Conservation (phyloP, 2,113 vertebrate genomes). For the Phodopus roborovskii region DNA sequence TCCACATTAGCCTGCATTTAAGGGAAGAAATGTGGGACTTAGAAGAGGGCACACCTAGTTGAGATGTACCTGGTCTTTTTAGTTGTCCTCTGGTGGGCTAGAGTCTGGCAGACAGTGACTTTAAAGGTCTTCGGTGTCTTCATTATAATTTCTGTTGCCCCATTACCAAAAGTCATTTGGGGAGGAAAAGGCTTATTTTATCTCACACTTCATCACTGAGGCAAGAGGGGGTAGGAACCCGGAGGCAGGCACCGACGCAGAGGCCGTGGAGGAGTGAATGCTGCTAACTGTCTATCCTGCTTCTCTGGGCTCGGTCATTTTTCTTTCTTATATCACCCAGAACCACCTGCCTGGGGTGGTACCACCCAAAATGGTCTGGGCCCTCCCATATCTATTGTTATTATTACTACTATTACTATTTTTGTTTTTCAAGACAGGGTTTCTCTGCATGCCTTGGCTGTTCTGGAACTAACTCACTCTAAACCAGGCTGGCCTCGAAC, state of each 20-base stretch:
- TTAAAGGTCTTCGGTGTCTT: neutral
- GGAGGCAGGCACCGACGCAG: neutral
- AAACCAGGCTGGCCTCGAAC: neutral
- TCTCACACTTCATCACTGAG: neutral
- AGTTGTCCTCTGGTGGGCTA: neutral
- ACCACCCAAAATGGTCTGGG: neutral
- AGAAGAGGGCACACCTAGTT: neutral
- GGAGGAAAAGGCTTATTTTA: neutral
- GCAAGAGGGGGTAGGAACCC: neutral
- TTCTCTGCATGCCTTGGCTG: neutral
- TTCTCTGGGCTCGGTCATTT: neutral
- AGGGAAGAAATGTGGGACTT: neutral
- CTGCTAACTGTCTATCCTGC: neutral
- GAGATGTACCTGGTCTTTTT: neutral
- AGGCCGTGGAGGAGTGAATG: neutral
- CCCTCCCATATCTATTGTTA: neutral
- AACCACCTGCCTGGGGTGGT: neutral
- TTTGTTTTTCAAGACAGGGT: neutral
- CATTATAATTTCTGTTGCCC: neutral
- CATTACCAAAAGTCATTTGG: neutral
- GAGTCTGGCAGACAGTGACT: neutral
- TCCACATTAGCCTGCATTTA: neutral
- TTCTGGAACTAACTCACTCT: neutral
- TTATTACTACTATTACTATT: neutral
- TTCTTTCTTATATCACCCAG: neutral